Conservation (phyloP, 2,888 invertebrate species). For the Iphiclides podalirius region DNA sequence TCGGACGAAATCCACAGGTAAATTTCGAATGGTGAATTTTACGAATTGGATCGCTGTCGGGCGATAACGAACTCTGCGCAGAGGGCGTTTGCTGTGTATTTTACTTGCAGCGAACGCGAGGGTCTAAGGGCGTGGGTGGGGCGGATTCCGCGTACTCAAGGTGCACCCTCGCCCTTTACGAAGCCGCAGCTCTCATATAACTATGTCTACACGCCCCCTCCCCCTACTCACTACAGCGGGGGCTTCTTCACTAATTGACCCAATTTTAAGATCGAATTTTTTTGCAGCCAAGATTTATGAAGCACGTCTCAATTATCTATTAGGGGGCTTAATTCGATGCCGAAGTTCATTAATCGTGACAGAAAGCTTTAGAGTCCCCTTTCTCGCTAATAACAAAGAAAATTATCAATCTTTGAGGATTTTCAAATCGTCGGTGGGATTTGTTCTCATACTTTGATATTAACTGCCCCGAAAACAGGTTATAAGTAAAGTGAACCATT, state of each 20-base stretch:
- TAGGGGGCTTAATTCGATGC: conserved; percentile 43
- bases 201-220: conserved; percentile 48
- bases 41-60: conserved; percentile 27
- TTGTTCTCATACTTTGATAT: neutral
- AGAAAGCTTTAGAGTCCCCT: conserved; percentile 22
- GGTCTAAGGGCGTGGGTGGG: conserved; percentile 38
- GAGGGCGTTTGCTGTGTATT: conserved; percentile 37
- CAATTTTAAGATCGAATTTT: conserved; percentile 52
- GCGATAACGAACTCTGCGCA: conserved; percentile 44
- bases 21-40: conserved; percentile 50
- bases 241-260: conserved; percentile 68
- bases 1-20: conserved; percentile 54
- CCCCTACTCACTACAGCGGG: conserved; percentile 48
- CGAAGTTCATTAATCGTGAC: conserved; percentile 36
- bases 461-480: neutral
- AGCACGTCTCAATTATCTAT: conserved; percentile 35
- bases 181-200: conserved; percentile 50
- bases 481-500: neutral
- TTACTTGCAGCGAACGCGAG: conserved; percentile 26
- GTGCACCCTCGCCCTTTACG: conserved; percentile 58
- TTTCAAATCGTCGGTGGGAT: neutral
- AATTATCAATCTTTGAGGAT: neutral
- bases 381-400: conserved; percentile 2
- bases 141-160: conserved; percentile 45
- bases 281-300: conserved; percentile 38